phyloP scores from a whole-genome alignment of 1,140 invertebrate genomes.

The Cydia fagiglandana region DNA sequence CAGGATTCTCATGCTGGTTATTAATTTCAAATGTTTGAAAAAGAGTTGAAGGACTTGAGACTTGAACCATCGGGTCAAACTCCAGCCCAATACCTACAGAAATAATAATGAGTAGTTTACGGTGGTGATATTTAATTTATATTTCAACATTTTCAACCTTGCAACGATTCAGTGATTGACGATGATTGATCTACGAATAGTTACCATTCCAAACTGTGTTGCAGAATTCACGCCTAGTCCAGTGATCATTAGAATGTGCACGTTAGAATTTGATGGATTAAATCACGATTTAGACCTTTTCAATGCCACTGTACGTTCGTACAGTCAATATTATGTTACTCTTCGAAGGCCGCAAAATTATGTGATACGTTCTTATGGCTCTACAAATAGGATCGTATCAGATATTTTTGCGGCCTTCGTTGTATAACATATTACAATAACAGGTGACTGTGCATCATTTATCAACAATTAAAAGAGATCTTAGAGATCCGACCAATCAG shows the following conservation, averaged over 20 bases:
- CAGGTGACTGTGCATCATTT: background rate
- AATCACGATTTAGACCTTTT: background rate
- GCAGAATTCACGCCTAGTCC: constrained; percentile 10
- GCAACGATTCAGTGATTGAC: constrained; percentile 9
- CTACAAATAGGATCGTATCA: too few species aligned
- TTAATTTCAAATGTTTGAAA: too few species aligned
- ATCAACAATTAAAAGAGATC: too few species aligned
- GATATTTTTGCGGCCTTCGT: too few species aligned
- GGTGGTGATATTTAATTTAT: background rate
- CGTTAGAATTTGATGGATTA: background rate
- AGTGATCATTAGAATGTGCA: background rate
- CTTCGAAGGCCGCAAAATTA: too few species aligned
- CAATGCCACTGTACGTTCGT: background rate
- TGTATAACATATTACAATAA: too few species aligned
- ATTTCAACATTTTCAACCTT: constrained; percentile 16
- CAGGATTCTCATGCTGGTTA: too few species aligned
- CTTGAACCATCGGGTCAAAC: background rate
- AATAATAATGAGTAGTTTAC: background rate
- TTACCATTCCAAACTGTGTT: constrained; percentile 2
- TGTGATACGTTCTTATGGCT: too few species aligned
- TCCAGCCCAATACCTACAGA: background rate
- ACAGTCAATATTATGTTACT: too few species aligned
- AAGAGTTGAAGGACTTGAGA: too few species aligned
- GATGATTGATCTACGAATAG: background rate
- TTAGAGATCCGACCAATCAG: too few species aligned